Conservation (phyloP, 2,888 invertebrate species). For the Apocheima hispidaria region DNA sequence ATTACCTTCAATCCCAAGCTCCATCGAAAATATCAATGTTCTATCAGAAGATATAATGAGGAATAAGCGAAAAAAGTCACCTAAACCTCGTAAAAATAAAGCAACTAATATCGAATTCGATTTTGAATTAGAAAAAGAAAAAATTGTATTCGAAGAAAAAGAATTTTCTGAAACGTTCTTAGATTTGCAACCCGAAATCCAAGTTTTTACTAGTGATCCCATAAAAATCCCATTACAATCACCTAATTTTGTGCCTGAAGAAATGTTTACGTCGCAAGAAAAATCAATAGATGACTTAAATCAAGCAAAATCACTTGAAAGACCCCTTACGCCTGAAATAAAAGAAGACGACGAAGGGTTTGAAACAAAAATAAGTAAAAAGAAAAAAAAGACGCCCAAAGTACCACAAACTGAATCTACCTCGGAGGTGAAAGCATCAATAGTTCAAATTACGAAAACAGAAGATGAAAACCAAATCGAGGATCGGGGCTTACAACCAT, state of each 20-base stretch:
- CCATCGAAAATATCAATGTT: conserved; percentile 20
- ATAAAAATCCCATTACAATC: background rate
- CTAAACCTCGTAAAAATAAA: conserved; percentile 47
- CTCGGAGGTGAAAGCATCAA: background rate
- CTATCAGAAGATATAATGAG: conserved; percentile 46
- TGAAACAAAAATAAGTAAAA: conserved; percentile 52
- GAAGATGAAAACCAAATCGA: conserved; percentile 27
- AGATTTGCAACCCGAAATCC: background rate
- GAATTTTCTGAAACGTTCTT: background rate
- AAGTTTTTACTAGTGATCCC: background rate
- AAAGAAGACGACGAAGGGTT: conserved; percentile 43
- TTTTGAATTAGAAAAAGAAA: conserved; percentile 11
- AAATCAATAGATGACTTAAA: background rate
- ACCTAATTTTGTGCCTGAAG: background rate
- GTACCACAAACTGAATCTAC: conserved; percentile 33
- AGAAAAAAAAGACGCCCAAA: conserved; percentile 58
- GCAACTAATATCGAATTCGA: conserved; percentile 9
- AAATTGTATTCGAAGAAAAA: conserved; percentile 4
- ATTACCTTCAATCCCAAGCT: background rate
- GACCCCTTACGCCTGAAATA: conserved; percentile 26
- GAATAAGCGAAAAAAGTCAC: conserved; percentile 56
- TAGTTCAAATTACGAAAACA: conserved; percentile 1
- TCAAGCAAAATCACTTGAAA: conserved; percentile 17
- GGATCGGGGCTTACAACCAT: conserved; percentile 26
- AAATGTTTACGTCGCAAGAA: background rate